Base-by-base conservation (phyloP, 2,888 invertebrate species). In the Chaetogeoica ovagalla region DNA sequence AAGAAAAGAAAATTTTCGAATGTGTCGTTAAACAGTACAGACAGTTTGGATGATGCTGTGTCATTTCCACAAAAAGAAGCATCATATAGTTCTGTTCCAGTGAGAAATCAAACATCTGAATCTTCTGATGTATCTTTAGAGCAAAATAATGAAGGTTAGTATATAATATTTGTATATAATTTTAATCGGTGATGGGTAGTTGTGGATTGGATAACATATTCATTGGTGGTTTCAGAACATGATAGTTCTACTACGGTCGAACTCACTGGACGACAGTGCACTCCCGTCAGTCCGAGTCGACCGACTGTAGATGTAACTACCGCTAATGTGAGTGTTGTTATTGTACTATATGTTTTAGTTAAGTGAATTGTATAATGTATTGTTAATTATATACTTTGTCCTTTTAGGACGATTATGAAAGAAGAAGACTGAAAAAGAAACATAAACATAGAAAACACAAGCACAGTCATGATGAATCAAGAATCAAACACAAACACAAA, bases 401-500 rank as follows among this genome's bases (percentile, higher is more conserved):
- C 39, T 55, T 37, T 6, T 69, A 79, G 70, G 68, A 63, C 23
- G 70, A 79, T 57, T 39, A 77, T 66, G 81, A 83, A 69, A 75
- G 72, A 52, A 83, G 55, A 82, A 81, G 63, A 69, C 57, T 81
- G 81, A 83, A 82, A 77, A 82, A 82, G 55, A 82, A 82, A 81
- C 81, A 30, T 17, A 82, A 82, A 72, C 82, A 81, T 48, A 83
- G 74, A 48, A 75, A 77, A 68, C 81, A 79, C 21, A 79, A 79
- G 19, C 82, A 81, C 6, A 63, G 39, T 74, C 82, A 68, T 11
- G 81, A 71, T 0, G 82, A 76, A 23, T 43, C 70, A 48, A 76
- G 76, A 48, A 81, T 55, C 4, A 82, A 81, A 72, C 82, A 81
- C 23, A 82, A 82, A 66, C 87, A 87, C 74, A 84, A 84, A 82